Conservation (phyloP, 2,888 invertebrate genomes). For the Sinohyriopsis cumingii region DNA sequence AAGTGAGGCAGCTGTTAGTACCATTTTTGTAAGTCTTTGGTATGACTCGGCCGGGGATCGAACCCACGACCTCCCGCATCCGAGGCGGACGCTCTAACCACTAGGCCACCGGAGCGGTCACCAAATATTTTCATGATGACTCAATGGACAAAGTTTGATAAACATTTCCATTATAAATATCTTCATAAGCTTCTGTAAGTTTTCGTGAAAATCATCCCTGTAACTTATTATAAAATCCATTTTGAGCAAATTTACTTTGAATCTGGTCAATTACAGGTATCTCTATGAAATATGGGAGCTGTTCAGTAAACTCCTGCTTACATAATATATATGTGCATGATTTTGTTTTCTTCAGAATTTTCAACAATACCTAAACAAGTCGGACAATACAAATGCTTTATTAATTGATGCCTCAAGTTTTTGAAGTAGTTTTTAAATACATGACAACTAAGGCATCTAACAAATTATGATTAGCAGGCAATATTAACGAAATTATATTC, state of each 20-base stretch:
- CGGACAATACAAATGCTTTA: constrained; percentile 14
- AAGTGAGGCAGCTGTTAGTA: no score
- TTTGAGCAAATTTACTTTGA: constrained; percentile 10
- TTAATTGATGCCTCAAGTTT: constrained; percentile 6
- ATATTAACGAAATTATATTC: neutral
- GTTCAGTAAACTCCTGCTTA: neutral
- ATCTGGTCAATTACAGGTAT: constrained; percentile 12
- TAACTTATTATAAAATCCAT: constrained; percentile 9
- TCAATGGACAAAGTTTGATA: no score
- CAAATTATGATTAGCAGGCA: no score
- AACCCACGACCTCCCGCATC: no score
- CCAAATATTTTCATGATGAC: no score
- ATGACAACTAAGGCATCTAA: no score
- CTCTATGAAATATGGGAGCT: constrained; percentile 10
- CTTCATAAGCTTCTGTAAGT: constrained; percentile 5
- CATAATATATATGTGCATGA: constrained; percentile 3
- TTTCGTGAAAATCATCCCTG: constrained; percentile 9
- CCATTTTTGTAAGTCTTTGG: no score
- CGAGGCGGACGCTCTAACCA: no score
- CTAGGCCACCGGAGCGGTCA: no score
- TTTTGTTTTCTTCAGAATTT: neutral
- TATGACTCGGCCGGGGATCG: no score
- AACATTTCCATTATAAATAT: constrained; percentile 13
- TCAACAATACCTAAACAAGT: constrained; percentile 6
- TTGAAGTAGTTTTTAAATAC: no score